Base-by-base conservation (phyloP, 1,140 invertebrate species). In the Delia radicum region DNA sequence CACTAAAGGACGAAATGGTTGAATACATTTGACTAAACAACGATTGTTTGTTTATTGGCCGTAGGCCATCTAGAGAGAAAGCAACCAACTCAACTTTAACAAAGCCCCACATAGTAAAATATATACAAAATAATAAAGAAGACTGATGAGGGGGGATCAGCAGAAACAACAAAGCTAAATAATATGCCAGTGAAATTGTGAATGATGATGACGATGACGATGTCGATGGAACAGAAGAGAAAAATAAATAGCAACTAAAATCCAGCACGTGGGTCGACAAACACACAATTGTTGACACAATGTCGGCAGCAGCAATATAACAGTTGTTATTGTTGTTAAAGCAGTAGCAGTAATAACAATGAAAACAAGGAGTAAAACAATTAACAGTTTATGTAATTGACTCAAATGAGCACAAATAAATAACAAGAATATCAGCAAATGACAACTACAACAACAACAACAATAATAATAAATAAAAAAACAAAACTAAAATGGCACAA, bases 311-410 rank as follows among this genome's bases (percentile, higher is more conserved):
- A 42, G 37, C 10, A 15, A 42, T 12, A 42, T 10, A 42, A 42
- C 37, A n/a, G n/a, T n/a, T n/a, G n/a, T n/a, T n/a, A n/a, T n/a
- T n/a, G 31, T 33, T 33, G 10, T 5, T 33, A 42, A 42, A 42
- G 37, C 1, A 13, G 12, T 12, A 28, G 27, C 26, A 65, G 62
- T 28, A 65, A 65, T 29, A 65, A 69, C 29, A 37, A 69, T 33
- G n/a, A 33, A 33, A 69, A 69, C n/a, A 69, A 37, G 26, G 26
- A 61, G 33, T 61, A 73, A 55, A 73, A 61, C 72, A 73, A 73
- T 73, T 73, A 73, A 73, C 72, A 55, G 48, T 48, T 61, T 15
- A 28, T 28, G 72, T 73, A 55, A 73, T 73, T 55, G 72, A 73
- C 72, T 73, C 42, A 73, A 73, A 73, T 73, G 71, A 73, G 46